Evolutionary conservation across 2,797 vertebrate genomes (phyloP), one percentile per base, ranked within the genome.

Genomic region (Diglossa cyanea): DNA sequence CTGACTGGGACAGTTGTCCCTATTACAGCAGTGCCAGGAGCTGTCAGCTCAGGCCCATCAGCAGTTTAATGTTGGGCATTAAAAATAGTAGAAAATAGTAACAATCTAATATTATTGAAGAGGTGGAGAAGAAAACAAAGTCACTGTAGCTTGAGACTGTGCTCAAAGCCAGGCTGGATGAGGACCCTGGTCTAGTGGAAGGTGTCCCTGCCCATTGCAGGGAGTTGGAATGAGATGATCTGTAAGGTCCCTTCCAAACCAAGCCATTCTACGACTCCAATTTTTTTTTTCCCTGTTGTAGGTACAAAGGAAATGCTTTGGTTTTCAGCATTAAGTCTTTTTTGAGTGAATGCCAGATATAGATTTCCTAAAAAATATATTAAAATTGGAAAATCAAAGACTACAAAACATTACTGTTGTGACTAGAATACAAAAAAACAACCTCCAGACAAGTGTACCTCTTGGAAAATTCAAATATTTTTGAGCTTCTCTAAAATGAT

Each of bases 391-490:
- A 77, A 85, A 61, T 53, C 0, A 0, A 84, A 42, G 44, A 30
- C 37, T 67, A 28, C 16, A 24, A 68, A 85, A 26, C 6, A 18
- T 25, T 42, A 30, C 23, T 7, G 0, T 14, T 62, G 7, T 42
- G 35, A 45, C 21, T n/a, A 23, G 51, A 66, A 31, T 31, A 60
- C 21, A 13, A 65, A 21, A 11, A 21, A 40, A 50, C 0, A 1
- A 23, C 42, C 21, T 91, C 12, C 24, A 70, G 75, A 44, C 66
- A 70, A 28, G 10, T 25, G 13, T 19, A 2, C 18, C 8, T 48
- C 44, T 80, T 86, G 65, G 39, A 92, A 90, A 81, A 48, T 50
- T 77, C 18, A 68, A 35, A 61, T 72, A 26, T 48, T 86, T 85
- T 78, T 72, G 4, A 84, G 4, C 14, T 60, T 77, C 45, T 90